Percentiles rank a stretch among this genome's conserved stretches.
Evolutionary conservation across 2,113 vertebrate species (phyloP).

Genomic region (Malurus cyaneus): DNA sequence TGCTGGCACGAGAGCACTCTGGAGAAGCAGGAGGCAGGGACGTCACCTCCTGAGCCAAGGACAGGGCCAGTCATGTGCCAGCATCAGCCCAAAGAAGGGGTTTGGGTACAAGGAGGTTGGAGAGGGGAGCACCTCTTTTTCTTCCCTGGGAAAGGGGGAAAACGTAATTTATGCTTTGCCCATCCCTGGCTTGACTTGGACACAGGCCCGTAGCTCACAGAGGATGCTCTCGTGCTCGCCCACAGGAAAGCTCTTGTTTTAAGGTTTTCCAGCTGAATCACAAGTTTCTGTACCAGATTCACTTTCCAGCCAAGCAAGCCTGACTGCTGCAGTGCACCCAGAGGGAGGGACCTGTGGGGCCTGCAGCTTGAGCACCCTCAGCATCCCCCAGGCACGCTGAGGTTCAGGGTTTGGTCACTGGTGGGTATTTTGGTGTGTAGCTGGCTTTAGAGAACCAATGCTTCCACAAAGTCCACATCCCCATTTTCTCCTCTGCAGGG

Average conservation of each 20-base stretch:
- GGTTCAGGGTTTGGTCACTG: neutral
- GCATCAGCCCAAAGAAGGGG: neutral
- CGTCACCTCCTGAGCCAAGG: neutral
- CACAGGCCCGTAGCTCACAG: accelerated
- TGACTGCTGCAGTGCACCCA: neutral
- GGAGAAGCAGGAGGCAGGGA: neutral
- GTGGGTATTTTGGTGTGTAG: neutral
- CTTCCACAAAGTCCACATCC: neutral
- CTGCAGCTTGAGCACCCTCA: neutral
- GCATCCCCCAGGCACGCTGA: neutral
- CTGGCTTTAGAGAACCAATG: neutral
- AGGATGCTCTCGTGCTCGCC: neutral
- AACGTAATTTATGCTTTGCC: neutral
- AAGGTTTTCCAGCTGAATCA: neutral
- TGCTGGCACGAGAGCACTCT: neutral
- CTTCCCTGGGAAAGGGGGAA: neutral
- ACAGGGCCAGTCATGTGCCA: neutral
- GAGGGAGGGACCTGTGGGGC: neutral
- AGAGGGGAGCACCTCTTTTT: neutral
- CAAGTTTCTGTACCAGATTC: neutral
- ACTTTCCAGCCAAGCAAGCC: neutral
- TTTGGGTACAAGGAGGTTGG: neutral
- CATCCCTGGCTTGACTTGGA: neutral
- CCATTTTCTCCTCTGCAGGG: neutral
- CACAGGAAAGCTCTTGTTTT: neutral